Conservation (phyloP, 37 sponge, comb jelly and placozoan genomes). For the Sycon ciliatum region DNA sequence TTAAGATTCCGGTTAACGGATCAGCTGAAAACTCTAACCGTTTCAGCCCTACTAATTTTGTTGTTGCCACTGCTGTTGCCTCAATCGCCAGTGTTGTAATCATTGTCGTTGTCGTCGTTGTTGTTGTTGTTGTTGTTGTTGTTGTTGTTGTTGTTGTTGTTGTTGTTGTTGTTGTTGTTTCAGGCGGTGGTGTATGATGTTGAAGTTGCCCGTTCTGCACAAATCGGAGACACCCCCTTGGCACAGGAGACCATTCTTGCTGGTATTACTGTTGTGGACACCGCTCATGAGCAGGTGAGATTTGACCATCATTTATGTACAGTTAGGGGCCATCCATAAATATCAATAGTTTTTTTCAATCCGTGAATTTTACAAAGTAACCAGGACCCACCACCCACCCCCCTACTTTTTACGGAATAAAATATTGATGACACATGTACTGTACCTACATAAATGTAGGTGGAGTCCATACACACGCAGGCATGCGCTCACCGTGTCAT, state of each 20-base stretch:
- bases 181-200: slow-evolving; percentile 52
- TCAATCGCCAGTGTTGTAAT: neutral
- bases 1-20: no score
- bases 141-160: neutral
- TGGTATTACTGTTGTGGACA: slow-evolving; percentile 23
- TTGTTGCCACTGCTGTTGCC: no score
- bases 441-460: no score
- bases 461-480: no score
- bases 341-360: no score
- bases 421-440: no score
- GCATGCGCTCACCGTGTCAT: neutral
- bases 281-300: slow-evolving; percentile 41
- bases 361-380: no score
- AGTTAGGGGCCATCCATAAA: no score
- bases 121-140: neutral
- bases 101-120: neutral
- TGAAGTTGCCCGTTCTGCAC: neutral
- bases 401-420: no score
- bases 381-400: no score
- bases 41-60: no score
- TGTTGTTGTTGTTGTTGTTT: neutral
- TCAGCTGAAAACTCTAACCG: no score
- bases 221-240: slow-evolving; percentile 12
- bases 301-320: neutral
- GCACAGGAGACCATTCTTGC: neutral